These are phyloP conservation scores for Eulemur albifrons DNA, from an alignment of 2,797 vertebrate genomes.

Conservation along the genomic window DNA sequence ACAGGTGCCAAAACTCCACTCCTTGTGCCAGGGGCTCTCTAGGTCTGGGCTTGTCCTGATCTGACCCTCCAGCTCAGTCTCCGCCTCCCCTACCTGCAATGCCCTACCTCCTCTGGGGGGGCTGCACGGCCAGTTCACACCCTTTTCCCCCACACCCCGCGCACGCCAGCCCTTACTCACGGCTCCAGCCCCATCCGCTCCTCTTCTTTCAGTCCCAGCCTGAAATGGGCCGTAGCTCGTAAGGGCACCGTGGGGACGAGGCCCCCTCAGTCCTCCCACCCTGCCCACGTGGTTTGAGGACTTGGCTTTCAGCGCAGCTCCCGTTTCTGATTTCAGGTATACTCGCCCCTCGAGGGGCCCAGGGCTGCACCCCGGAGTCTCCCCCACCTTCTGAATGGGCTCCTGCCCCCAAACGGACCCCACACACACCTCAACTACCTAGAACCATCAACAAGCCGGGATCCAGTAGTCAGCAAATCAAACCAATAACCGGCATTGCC, in stretches of 20 bases:
- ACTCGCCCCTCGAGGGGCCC: not conserved
- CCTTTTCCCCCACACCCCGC: accelerated
- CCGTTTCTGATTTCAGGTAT: not conserved
- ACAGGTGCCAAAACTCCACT: not conserved
- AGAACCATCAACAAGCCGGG: not conserved
- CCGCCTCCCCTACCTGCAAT: no score
- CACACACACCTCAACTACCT: not conserved
- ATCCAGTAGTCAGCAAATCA: not conserved
- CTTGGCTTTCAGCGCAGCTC: not conserved
- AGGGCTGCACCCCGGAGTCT: accelerated
- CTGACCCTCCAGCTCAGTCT: accelerated
- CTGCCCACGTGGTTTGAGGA: accelerated
- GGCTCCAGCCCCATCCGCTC: accelerated
- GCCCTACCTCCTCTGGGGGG: not conserved
- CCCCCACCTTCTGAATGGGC: no score
- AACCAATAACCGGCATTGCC: accelerated
- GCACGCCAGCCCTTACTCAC: not conserved
- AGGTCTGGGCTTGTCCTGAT: accelerated
- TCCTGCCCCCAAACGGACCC: not conserved
- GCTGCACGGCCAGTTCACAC: not conserved
- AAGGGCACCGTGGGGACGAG: accelerated
- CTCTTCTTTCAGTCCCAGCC: not conserved
- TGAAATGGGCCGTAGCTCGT: not conserved
- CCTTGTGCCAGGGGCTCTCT: not conserved
- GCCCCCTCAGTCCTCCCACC: accelerated